These are phyloP conservation scores for Melanotaenia trifasciata DNA, from an alignment of 2,797 vertebrate species.

Conservation along the genomic window DNA sequence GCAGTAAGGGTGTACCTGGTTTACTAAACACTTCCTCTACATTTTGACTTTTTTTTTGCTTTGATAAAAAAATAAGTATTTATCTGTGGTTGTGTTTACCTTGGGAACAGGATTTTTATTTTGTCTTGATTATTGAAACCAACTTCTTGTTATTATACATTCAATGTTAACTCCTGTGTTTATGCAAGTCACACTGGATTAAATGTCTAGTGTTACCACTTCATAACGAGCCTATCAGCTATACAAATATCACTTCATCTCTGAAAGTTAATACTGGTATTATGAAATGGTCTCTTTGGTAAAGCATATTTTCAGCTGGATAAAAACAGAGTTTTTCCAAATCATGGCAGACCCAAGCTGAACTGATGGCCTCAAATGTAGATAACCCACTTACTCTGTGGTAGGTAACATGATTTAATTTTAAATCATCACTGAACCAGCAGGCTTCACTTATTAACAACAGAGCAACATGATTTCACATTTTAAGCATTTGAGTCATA, in stretches of 20 bases:
- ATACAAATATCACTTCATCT: conserved; percentile 1
- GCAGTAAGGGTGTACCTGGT: neutral
- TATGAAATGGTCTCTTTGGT: neutral
- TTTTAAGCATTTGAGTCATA: conserved; percentile 25
- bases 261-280: neutral
- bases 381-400: conserved; percentile 41
- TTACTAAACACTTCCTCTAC: neutral
- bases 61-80: neutral
- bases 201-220: neutral
- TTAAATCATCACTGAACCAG: conserved; percentile 46
- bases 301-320: conserved; percentile 9
- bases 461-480: conserved; percentile 30
- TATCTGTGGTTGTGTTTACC: neutral
- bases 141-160: neutral
- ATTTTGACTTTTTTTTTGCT: neutral
- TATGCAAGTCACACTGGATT: neutral
- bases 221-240: conserved; percentile 12
- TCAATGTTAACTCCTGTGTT: neutral
- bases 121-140: neutral
- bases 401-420: conserved; percentile 45
- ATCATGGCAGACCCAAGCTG: conserved; percentile 8
- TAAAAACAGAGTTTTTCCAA: conserved; percentile 17
- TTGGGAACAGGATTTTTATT: neutral
- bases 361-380: conserved; percentile 37
- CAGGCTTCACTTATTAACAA: conserved; percentile 46